These are phyloP conservation scores for Megalops atlanticus DNA, from an alignment of 2,113 vertebrate species.

Conservation along the genomic window DNA sequence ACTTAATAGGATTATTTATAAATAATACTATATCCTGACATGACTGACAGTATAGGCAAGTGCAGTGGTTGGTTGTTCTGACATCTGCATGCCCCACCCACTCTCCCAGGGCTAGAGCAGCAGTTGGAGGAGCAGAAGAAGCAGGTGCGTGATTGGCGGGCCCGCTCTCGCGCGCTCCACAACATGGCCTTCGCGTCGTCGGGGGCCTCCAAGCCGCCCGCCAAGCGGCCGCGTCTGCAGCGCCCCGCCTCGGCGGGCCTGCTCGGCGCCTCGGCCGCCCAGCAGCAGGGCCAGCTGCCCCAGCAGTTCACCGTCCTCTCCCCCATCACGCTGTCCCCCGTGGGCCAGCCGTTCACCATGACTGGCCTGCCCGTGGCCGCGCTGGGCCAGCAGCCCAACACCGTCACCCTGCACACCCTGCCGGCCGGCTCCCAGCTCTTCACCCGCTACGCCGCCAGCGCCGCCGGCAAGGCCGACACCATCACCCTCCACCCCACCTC, in stretches of 20 bases:
- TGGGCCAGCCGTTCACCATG: slow-evolving; percentile 80
- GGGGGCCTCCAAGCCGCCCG: slow-evolving; percentile 73
- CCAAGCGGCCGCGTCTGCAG: slow-evolving; percentile 89
- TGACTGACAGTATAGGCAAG: no score
- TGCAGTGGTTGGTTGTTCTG: background rate
- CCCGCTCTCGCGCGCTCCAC: slow-evolving; percentile 80
- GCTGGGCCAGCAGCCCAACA: slow-evolving; percentile 71
- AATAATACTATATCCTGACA: background rate
- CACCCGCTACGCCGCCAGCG: slow-evolving; percentile 78
- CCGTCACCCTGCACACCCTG: slow-evolving; percentile 66
- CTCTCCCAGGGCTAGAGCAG: slow-evolving; percentile 79
- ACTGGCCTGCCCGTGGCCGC: slow-evolving; percentile 80
- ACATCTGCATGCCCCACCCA: slow-evolving; percentile 17
- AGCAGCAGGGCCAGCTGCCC: slow-evolving; percentile 66
- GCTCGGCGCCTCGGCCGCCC: slow-evolving; percentile 75
- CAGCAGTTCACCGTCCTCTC: slow-evolving; percentile 73
- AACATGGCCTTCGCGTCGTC: slow-evolving; percentile 78
- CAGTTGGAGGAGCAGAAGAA: slow-evolving; percentile 93
- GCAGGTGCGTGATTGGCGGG: slow-evolving; percentile 77
- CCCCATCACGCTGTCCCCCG: slow-evolving; percentile 67
- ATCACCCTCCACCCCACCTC: slow-evolving; percentile 74
- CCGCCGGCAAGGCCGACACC: slow-evolving; percentile 74
- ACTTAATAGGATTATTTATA: no score
- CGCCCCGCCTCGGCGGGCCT: slow-evolving; percentile 86
- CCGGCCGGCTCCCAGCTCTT: slow-evolving; percentile 86